These are phyloP conservation scores for Pyralis farinalis DNA, from an alignment of 2,888 invertebrate genomes.

Conservation along the genomic window DNA sequence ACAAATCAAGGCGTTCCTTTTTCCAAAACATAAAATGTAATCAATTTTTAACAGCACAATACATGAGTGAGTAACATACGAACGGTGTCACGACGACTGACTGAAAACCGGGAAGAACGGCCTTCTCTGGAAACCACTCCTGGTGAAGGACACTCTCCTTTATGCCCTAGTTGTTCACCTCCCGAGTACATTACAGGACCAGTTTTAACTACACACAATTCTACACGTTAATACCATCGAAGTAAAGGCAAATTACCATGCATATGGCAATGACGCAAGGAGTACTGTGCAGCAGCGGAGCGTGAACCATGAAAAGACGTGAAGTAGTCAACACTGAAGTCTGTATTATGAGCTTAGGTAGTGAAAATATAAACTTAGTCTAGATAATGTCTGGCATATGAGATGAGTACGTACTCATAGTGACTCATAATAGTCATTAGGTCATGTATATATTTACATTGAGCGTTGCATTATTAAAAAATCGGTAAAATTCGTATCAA, in stretches of 20 bases:
- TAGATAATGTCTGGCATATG: not conserved
- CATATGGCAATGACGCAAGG: slow-evolving; percentile 37
- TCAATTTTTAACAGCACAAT: slow-evolving; percentile 12
- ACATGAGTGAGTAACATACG: slow-evolving; percentile 37
- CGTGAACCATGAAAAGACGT: slow-evolving; percentile 68
- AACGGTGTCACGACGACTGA: slow-evolving; percentile 50
- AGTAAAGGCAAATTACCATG: slow-evolving; percentile 36
- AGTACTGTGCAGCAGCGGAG: slow-evolving; percentile 59
- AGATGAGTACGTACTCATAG: not conserved
- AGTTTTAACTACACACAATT: slow-evolving; percentile 18
- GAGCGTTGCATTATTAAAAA: too few relatives aligned
- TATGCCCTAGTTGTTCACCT: slow-evolving; percentile 70
- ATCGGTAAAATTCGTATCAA: too few relatives aligned
- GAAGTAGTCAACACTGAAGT: slow-evolving; percentile 31
- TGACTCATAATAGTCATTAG: too few relatives aligned
- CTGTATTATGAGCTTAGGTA: slow-evolving; percentile 6
- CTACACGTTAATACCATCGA: slow-evolving; percentile 17
- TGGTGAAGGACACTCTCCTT: slow-evolving; percentile 70
- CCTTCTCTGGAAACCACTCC: slow-evolving; percentile 52
- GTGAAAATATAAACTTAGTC: not conserved
- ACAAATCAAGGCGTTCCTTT: slow-evolving; percentile 2
- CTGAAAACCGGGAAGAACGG: slow-evolving; percentile 58
- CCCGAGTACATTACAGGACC: slow-evolving; percentile 27
- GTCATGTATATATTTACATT: too few relatives aligned
- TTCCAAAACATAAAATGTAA: not conserved